Percentiles rank a stretch among this genome's conserved stretches.
These are phyloP conservation scores for Synergus itoensis DNA, from an alignment of 2,888 invertebrate genomes.

Conservation along the genomic window DNA sequence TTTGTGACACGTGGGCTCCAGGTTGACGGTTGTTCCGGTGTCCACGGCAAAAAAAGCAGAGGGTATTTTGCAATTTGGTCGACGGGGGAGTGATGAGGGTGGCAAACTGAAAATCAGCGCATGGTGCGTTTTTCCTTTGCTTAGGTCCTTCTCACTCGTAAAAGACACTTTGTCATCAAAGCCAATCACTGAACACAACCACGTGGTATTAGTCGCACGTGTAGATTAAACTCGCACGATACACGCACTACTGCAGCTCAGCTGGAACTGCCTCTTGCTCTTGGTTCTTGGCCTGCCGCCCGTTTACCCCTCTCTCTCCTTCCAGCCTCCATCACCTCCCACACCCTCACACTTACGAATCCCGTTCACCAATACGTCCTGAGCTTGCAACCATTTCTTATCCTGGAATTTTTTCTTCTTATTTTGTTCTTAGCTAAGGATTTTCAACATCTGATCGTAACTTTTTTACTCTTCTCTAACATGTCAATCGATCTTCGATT, in stretches of 20 bases:
- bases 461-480: too few relatives aligned
- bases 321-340: constrained; percentile 28
- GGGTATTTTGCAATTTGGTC: not conserved
- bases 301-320: constrained; percentile 42
- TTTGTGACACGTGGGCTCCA: constrained; percentile 77
- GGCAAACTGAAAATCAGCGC: not conserved
- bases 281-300: constrained; percentile 12
- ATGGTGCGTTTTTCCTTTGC: not conserved
- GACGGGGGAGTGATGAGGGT: not conserved
- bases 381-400: not conserved
- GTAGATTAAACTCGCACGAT: constrained; percentile 61
- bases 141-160: not conserved
- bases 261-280: constrained; percentile 53
- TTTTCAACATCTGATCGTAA: too few relatives aligned
- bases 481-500: too few relatives aligned
- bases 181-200: constrained; percentile 47
- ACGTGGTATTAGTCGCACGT: constrained; percentile 63
- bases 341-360: not conserved
- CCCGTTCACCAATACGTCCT: not conserved
- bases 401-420: not conserved
- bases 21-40: constrained; percentile 73
- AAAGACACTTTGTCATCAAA: not conserved
- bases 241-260: constrained; percentile 69
- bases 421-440: not conserved
- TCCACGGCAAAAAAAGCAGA: constrained; percentile 62